phyloP scores from a whole-genome alignment of 2,888 invertebrate genomes.

The Atethmia centrago region DNA sequence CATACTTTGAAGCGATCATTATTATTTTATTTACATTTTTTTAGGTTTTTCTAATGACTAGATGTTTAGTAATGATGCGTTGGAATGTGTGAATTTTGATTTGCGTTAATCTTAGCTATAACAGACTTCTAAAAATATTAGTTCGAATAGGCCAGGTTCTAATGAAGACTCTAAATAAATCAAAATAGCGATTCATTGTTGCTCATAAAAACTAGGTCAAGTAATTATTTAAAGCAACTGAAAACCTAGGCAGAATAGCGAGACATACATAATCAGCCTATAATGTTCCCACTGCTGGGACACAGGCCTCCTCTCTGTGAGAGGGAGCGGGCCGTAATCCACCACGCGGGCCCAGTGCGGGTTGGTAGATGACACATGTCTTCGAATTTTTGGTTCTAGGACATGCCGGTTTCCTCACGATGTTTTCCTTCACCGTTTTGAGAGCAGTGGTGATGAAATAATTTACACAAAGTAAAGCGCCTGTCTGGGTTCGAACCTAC shows the following conservation, averaged over 20 bases:
- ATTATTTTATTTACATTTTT: constrained; percentile 13
- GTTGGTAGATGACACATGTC: too few relatives aligned
- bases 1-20: constrained; percentile 24
- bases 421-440: too few relatives aligned
- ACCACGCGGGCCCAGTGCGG: too few relatives aligned
- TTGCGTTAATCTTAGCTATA: neutral
- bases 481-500: too few relatives aligned
- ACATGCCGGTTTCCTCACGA: too few relatives aligned
- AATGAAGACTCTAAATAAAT: neutral
- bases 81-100: neutral
- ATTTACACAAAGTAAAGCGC: too few relatives aligned
- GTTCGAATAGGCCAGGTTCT: neutral
- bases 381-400: too few relatives aligned
- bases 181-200: neutral
- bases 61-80: neutral
- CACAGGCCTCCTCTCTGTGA: too few relatives aligned
- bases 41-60: constrained; percentile 1
- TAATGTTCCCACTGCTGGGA: too few relatives aligned
- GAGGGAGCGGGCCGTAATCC: too few relatives aligned
- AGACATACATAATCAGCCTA: too few relatives aligned
- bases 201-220: constrained; percentile 11
- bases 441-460: too few relatives aligned
- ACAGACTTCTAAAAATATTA: neutral
- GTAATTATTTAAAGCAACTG: constrained; percentile 25
- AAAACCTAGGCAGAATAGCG: neutral